Base-by-base conservation (phyloP, 2,113 vertebrate genomes). In the Mesembrinibis cayennensis region DNA sequence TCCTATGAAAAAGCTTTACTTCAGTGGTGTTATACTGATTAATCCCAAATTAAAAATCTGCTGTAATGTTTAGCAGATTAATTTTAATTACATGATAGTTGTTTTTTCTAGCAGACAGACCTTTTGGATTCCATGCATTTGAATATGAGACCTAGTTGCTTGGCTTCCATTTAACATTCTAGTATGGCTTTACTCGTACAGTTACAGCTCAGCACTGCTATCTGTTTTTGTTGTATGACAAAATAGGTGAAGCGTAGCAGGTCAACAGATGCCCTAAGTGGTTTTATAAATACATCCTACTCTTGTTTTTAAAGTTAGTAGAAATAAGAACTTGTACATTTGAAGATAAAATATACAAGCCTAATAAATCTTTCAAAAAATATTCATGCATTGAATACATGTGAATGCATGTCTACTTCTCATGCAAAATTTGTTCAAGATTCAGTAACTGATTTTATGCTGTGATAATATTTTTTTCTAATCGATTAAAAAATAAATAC, bases 401-500 rank as follows among this genome's bases (percentile, higher is more conserved):
- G 25, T 78, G 38, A 88, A 76, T 77, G 16, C 50, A 27, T 63
- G 18, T 73, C 49, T 76, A 30, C 11, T 84, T 73, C 40, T 82
- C n/a, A 62, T 58, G 73, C 6, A 63, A 79, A 82, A 69, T 58
- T 59, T 89, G 13, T 81, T 74, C 25, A 79, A 82, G 29, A 25
- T 71, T 90, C 25, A 19, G 20, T 66, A 72, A 58, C 30, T 15
- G 2, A 22, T 85, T 58, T 70, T 69, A 81, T 66, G 49, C 44
- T 29, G 67, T 85, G 38, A 56, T 27, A 30, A 45, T 72, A 42
- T 72, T 73, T 45, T 89, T 80, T 97, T 73, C 56, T 56, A 77
- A 82, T 74, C 96, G 56, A 78, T 95, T 95, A 78, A 71, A 88
- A 94, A 92, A 89, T 88, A 95, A 97, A 98, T 80, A 94, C 94